A percentile compares a stretch with the other conserved stretches of the same genome.
phyloP scores from a whole-genome alignment of 2,888 invertebrate genomes.

The Cryptocephalus primarius region DNA sequence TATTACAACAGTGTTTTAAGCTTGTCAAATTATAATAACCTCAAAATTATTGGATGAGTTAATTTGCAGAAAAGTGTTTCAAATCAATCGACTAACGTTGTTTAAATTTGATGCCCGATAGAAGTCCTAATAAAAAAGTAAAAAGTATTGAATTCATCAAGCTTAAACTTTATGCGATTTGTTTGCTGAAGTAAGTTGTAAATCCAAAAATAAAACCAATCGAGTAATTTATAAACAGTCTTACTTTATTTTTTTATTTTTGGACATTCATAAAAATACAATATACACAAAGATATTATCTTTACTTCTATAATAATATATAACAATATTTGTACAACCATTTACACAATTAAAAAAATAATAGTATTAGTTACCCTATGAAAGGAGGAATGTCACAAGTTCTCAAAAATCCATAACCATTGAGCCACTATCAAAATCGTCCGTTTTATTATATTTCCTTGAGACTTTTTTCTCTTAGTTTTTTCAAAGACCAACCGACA shows the following conservation, averaged over 20 bases:
- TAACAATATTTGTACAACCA: slow-evolving; percentile 25
- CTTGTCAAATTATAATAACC: too few species aligned
- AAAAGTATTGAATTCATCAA: too few species aligned
- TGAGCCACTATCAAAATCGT: slow-evolving; percentile 10
- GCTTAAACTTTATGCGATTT: too few species aligned
- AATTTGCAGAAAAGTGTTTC: too few species aligned
- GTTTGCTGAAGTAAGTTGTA: too few species aligned
- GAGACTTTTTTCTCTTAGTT: not conserved
- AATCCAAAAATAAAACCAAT: slow-evolving; percentile 3
- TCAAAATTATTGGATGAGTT: too few species aligned
- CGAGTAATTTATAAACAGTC: slow-evolving; percentile 25
- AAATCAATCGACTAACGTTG: too few species aligned
- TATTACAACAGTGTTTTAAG: too few species aligned
- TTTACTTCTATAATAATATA: slow-evolving; percentile 21
- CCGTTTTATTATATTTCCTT: slow-evolving; percentile 1
- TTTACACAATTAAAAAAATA: slow-evolving; percentile 21
- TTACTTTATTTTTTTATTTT: slow-evolving; percentile 29
- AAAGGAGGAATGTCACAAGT: slow-evolving; percentile 2
- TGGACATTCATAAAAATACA: slow-evolving; percentile 30
- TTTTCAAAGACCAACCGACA: too few species aligned
- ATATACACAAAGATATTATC: slow-evolving; percentile 27
- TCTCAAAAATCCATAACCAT: slow-evolving; percentile 8
- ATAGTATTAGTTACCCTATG: slow-evolving; percentile 9
- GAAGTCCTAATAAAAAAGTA: too few species aligned
- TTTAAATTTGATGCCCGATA: too few species aligned